phyloP scores from a whole-genome alignment of 2,797 vertebrate species.

The Cuculus canorus region DNA sequence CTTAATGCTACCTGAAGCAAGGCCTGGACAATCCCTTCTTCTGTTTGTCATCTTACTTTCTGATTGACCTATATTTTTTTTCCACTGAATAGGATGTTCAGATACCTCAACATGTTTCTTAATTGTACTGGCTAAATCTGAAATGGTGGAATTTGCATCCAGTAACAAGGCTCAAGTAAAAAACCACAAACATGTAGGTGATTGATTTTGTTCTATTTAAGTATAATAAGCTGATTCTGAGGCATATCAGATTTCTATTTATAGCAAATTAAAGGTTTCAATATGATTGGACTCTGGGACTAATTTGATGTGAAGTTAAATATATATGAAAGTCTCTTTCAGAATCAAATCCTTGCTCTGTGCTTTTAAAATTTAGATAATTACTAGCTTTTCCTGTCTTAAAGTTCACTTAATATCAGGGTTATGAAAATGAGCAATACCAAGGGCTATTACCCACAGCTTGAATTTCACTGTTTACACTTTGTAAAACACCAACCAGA shows the following conservation, averaged over 20 bases:
- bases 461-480: background rate
- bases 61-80: background rate
- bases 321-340: background rate
- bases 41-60: background rate
- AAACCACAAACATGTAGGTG: background rate
- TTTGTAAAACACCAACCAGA: background rate
- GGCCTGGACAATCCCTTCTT: background rate
- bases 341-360: background rate
- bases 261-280: background rate
- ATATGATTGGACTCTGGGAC: background rate
- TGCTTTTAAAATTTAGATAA: background rate
- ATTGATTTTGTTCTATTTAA: background rate
- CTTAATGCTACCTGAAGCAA: background rate
- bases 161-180: background rate
- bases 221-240: background rate
- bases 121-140: background rate
- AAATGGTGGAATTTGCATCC: background rate
- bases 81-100: background rate
- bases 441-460: background rate
- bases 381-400: background rate
- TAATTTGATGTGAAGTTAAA: background rate
- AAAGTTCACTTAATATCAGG: background rate
- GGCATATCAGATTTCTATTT: background rate
- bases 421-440: background rate
- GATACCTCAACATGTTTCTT: background rate